Base-by-base conservation (phyloP, 2,797 vertebrate species). In the Premnoplex brunnescens region DNA sequence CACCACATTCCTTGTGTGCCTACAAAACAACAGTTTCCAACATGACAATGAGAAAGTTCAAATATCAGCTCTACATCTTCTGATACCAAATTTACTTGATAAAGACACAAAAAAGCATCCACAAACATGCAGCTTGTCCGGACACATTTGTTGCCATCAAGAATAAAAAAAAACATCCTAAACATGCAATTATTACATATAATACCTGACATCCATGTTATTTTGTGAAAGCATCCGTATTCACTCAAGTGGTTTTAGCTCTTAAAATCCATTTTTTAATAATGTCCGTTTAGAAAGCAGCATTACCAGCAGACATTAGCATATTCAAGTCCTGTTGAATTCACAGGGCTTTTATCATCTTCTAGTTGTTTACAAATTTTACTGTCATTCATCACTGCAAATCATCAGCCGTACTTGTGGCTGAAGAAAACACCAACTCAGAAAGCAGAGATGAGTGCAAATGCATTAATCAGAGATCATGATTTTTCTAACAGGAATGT, bases 221-320 rank as follows among this genome's bases (percentile, higher is more conserved):
- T 76, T 77, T 71, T 63, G 36, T 69, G 39, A 62, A 78, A 76
- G 19, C 51, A 81, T 21, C 21, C 77, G 44, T 55, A 49, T 26
- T 79, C 74, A 68, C 26, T 86, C 64, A 78, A 94, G 71, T 62
- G 68, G 48, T 86, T 95, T 86, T 76, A 96, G 63, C 55, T 85
- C 91, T 95, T 86, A 80, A 85, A 86, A 89, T 51, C 18, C 30
- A 13, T 39, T 85, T 91, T 95, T 94, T 82, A 11, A 93, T 71
- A 69, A 20, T 64, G 91, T 27, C 39, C 34, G 43, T 71, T 77
- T 55, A 84, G 56, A 91, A 92, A 77, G 34, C 36, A 93, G 83
- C 76, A 69, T 88, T 96, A 32, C 63, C 74, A 91, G 91, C 56
- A 93, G 48, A 86, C 71, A 92, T 58, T 91, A 85, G n/a, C 68